A percentile compares a stretch with the other conserved stretches of the same genome.
phyloP scores from a whole-genome alignment of 1,140 invertebrate species.

The Calephelis nemesis region DNA sequence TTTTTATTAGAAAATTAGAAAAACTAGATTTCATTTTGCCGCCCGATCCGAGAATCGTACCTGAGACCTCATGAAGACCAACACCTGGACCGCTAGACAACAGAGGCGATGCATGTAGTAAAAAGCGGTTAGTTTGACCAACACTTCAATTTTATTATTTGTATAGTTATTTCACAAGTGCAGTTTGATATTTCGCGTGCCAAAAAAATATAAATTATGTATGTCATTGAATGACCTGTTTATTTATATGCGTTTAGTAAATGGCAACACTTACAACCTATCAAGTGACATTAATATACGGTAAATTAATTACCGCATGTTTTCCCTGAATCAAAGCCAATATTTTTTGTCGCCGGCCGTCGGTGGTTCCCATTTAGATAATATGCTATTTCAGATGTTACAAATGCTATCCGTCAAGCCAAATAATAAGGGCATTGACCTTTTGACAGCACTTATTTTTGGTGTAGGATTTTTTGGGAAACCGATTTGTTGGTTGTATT shows the following conservation, averaged over 20 bases:
- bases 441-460: constrained; percentile 21
- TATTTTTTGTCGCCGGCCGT: constrained; percentile 11
- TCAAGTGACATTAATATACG: constrained; percentile 15
- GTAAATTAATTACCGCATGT: constrained; percentile 10
- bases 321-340: constrained; percentile 11
- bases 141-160: too few relatives aligned
- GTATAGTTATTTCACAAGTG: too few relatives aligned
- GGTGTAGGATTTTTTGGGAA: constrained; percentile 9
- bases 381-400: constrained; percentile 18
- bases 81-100: too few relatives aligned
- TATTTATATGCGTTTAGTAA: constrained; percentile 8
- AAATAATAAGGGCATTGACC: constrained; percentile 13
- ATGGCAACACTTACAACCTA: constrained; percentile 7
- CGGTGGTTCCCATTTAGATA: constrained; percentile 12
- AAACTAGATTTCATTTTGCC: too few relatives aligned
- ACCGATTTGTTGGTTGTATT: background rate
- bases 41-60: too few relatives aligned
- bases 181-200: too few relatives aligned
- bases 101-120: too few relatives aligned
- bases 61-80: too few relatives aligned
- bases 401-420: constrained; percentile 6
- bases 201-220: too few relatives aligned
- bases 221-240: background rate
- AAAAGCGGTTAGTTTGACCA: too few relatives aligned
- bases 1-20: too few relatives aligned